Percentiles rank a stretch among this genome's conserved stretches.
Evolutionary conservation across 2,113 vertebrate genomes (phyloP).

Genomic region (Synodontis membranacea): DNA sequence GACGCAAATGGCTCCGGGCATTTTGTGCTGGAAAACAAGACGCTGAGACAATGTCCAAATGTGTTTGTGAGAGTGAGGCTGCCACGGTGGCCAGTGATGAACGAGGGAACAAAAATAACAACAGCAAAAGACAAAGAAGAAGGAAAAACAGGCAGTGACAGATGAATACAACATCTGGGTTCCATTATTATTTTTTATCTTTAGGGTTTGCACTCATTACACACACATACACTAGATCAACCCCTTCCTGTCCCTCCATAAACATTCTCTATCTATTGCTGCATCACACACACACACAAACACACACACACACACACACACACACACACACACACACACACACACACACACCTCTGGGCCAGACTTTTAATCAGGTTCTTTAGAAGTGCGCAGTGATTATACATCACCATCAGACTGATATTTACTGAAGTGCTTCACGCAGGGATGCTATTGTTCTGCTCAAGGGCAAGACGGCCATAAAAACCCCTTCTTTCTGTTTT

Average conservation of each 20-base stretch:
- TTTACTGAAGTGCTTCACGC: constrained; percentile 53
- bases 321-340: constrained; percentile 22
- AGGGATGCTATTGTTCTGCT: constrained; percentile 46
- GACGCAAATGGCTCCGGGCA: not conserved
- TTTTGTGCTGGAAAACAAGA: not conserved
- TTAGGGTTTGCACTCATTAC: constrained; percentile 31
- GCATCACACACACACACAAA: constrained; percentile 24
- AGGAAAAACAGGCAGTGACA: constrained; percentile 2
- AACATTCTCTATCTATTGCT: constrained; percentile 17
- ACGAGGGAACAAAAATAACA: constrained; percentile 26
- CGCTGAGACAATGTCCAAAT: not conserved
- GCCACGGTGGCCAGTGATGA: constrained; percentile 35
- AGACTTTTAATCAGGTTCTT: constrained; percentile 51
- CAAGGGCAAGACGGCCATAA: constrained; percentile 60
- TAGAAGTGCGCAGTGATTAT: constrained; percentile 46
- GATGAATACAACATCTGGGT: constrained; percentile 37
- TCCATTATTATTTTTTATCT: constrained; percentile 45
- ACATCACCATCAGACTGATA: constrained; percentile 47
- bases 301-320: constrained; percentile 20
- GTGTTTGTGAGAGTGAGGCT: not conserved
- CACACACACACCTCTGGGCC: constrained; percentile 36
- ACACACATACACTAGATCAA: constrained; percentile 32
- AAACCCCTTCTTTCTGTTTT: constrained; percentile 6
- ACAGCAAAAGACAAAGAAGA: constrained; percentile 1
- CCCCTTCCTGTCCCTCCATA: not conserved